Base-by-base conservation (phyloP, 2,888 invertebrate species). In the Pollenia labialis region DNA sequence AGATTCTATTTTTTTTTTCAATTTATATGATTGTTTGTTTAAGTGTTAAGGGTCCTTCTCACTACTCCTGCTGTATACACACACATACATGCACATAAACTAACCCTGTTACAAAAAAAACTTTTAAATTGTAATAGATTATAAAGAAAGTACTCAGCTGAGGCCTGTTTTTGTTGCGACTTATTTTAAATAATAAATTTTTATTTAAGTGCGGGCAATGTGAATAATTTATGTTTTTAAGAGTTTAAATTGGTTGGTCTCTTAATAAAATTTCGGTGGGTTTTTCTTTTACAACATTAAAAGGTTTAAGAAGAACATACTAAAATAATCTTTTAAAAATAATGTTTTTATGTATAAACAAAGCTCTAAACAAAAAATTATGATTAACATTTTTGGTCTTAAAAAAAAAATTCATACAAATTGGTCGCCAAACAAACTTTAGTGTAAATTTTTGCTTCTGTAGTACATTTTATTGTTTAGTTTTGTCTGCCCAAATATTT, bases 91-190 rank as follows among this genome's bases (percentile, higher is more conserved):
- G 14, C 42, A 23, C 10, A 56, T 56, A 48, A 3, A 14, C n/a
- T 6, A 23, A 4, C 46, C 4, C 4, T 52, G 14, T 80, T 72
- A 77, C 46, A 76, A 66, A 56, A 56, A 79, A 54, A 44, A 68
- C 50, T 44, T 62, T 79, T 79, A 56, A 79, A 72, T 60, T 66
- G 46, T 56, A 50, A 40, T 69, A 79, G 68, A 69, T 79, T 68
- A 52, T 66, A 72, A 46, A 68, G 12, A 54, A 64, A 44, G n/a
- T 11, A 42, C 4, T 50, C 85, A 86, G 85, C 85, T 86, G 85
- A 79, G 75, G 54, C 72, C 68, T 54, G 54, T 18, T 44, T 76
- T 71, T 14, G 48, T 40, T 62, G 48, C 4, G 23, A 42, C n/a
- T 60, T 66, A 42, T 42, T 69, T 69, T 42, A n/a, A 71, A 52